Evolutionary conservation across 2,888 invertebrate genomes (phyloP).

Genomic region (Tridacna crocea): DNA sequence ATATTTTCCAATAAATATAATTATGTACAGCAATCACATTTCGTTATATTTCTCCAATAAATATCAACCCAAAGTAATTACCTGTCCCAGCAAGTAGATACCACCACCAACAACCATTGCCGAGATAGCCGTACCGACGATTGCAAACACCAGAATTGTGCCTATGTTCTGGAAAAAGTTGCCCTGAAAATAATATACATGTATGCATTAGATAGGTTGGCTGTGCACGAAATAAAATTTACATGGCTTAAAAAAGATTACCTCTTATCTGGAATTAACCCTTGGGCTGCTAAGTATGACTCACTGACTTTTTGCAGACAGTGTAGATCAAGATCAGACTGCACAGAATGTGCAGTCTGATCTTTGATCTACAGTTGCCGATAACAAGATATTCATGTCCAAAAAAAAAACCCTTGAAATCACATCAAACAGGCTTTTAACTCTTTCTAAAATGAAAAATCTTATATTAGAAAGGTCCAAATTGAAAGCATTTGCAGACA

Average conservation of each 20-base stretch:
- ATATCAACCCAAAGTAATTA: constrained; percentile 71
- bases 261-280: not conserved
- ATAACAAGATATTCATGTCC: no score
- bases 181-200: constrained; percentile 81
- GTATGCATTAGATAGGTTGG: not conserved
- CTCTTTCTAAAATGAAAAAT: no score
- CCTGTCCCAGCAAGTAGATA: constrained; percentile 96
- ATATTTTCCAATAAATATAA: no score
- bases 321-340: not conserved
- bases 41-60: not conserved
- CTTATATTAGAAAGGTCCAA: no score
- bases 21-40: no score
- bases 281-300: no score
- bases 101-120: constrained; percentile 98
- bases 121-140: constrained; percentile 98
- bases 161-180: constrained; percentile 96
- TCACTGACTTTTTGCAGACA: not conserved
- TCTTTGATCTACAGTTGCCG: no score
- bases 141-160: constrained; percentile 99
- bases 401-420: no score
- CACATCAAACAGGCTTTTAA: no score
- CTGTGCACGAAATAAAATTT: not conserved
- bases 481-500: no score
- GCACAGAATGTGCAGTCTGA: no score
- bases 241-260: not conserved